Evolutionary conservation across 2,797 vertebrate genomes (phyloP).

Genomic region (Sciurus carolinensis): DNA sequence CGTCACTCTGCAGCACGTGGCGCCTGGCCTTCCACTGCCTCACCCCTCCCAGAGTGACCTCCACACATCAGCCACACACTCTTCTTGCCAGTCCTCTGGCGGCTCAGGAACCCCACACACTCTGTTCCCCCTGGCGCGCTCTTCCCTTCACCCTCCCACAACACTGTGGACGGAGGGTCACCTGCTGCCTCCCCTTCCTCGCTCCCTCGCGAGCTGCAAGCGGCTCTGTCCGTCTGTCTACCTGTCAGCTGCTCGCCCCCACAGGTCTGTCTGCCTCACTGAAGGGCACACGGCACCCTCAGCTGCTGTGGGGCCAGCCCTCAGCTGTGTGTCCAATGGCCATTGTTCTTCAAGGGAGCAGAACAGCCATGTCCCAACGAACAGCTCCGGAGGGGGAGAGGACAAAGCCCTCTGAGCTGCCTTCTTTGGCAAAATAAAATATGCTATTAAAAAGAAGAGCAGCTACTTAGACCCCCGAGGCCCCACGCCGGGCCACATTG

Average conservation of each 20-base stretch:
- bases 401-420: background rate
- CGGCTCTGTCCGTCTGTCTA: background rate
- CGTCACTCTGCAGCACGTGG: background rate
- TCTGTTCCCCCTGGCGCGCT: background rate
- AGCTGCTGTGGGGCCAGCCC: rapidly evolving
- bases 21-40: background rate
- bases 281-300: rapidly evolving
- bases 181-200: too few species aligned
- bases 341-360: background rate
- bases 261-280: too few species aligned
- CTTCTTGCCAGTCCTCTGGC: background rate
- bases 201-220: background rate
- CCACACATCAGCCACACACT: background rate
- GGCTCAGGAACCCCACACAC: too few species aligned
- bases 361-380: rapidly evolving
- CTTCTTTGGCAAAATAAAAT: background rate
- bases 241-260: background rate
- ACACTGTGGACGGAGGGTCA: background rate
- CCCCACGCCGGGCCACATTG: rapidly evolving
- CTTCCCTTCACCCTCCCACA: background rate
- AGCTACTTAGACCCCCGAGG: too few species aligned
- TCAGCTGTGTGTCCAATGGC: background rate
- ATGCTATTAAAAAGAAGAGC: background rate
- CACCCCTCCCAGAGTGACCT: background rate
- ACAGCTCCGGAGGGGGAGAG: background rate